Conservation (phyloP, 2,797 vertebrate species). For the Manis pentadactyla region DNA sequence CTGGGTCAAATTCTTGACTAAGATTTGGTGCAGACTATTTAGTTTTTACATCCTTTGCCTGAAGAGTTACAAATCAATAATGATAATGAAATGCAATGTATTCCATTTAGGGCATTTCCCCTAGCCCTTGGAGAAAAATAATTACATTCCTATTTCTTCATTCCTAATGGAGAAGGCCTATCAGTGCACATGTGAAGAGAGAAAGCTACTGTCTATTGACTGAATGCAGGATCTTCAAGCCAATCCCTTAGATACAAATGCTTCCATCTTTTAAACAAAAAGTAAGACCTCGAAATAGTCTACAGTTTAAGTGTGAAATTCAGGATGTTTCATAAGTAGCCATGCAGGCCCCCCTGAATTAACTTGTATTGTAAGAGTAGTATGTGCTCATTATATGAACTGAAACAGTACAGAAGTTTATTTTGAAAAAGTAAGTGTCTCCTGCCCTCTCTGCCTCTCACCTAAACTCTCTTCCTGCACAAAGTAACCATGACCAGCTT, state of each 20-base stretch:
- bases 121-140: neutral
- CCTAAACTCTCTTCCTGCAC: neutral
- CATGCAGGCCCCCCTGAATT: neutral
- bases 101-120: neutral
- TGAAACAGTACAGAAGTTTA: neutral
- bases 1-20: neutral
- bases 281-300: neutral
- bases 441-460: neutral
- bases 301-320: neutral
- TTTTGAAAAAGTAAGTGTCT: neutral
- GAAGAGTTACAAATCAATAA: constrained; percentile 19
- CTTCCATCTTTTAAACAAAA: constrained; percentile 22
- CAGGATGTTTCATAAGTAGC: neutral
- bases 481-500: neutral
- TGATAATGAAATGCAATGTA: neutral
- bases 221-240: neutral
- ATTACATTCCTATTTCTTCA: neutral
- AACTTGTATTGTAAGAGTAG: neutral
- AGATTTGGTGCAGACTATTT: constrained; percentile 12
- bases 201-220: neutral
- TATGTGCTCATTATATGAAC: neutral
- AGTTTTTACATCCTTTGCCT: neutral
- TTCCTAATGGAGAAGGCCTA: neutral
- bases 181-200: neutral
- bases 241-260: neutral